phyloP scores from a whole-genome alignment of 2,888 invertebrate genomes.

The Amphiduros pacificus region DNA sequence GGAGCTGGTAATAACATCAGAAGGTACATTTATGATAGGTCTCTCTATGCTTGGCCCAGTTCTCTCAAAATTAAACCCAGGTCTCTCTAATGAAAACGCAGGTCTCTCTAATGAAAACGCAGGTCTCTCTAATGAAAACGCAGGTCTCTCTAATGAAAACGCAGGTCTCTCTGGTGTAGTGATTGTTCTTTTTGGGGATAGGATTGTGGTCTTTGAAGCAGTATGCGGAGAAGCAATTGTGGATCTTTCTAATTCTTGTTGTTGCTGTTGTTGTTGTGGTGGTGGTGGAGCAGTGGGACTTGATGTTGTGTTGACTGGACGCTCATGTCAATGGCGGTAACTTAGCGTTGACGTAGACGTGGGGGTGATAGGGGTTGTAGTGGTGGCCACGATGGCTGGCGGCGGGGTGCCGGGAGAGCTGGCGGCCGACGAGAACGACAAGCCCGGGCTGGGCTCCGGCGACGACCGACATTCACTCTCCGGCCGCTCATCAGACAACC shows the following conservation, averaged over 20 bases:
- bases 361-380: slow-evolving; percentile 12
- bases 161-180: no score
- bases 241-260: not conserved
- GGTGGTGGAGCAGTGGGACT: not conserved
- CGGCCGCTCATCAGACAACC: not conserved
- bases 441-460: slow-evolving; percentile 16
- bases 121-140: no score
- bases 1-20: no score
- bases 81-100: no score
- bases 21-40: no score
- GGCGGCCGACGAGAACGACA: slow-evolving; percentile 7
- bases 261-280: not conserved
- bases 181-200: no score
- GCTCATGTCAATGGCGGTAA: not conserved
- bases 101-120: no score
- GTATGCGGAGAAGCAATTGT: not conserved
- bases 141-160: no score
- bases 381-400: no score
- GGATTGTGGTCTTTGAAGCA: no score
- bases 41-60: no score
- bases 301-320: not conserved
- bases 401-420: slow-evolving; percentile 14
- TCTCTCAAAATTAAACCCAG: no score
- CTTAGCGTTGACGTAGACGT: not conserved
- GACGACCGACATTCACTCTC: not conserved